phyloP scores from a whole-genome alignment of 2,888 invertebrate genomes.

The Campoplex nolae region DNA sequence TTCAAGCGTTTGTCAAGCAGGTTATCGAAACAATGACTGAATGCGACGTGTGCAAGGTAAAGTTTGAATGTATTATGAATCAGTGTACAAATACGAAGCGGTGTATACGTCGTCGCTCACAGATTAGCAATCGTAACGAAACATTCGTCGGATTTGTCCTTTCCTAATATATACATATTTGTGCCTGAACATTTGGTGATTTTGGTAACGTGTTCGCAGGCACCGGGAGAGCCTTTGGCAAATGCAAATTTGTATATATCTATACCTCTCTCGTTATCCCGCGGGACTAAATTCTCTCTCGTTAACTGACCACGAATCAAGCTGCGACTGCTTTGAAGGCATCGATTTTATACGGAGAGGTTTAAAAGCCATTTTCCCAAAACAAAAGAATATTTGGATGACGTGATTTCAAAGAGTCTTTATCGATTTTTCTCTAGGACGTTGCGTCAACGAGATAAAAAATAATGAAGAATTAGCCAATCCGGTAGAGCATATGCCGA shows the following conservation, averaged over 20 bases:
- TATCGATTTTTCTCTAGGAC: not conserved
- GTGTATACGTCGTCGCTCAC: conserved; percentile 6
- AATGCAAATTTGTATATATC: conserved; percentile 70
- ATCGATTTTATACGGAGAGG: not conserved
- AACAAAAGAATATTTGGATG: not conserved
- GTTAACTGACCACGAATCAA: not conserved
- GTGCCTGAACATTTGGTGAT: conserved; percentile 19
- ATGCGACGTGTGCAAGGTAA: not conserved
- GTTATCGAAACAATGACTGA: conserved; percentile 1
- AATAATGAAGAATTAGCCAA: not conserved
- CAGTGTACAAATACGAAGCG: not conserved
- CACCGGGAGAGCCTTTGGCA: conserved; percentile 53
- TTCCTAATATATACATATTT: not conserved
- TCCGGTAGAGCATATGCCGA: not conserved
- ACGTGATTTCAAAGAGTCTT: not conserved
- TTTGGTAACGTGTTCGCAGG: conserved; percentile 21
- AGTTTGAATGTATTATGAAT: conserved; percentile 16
- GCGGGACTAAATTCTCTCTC: conserved; percentile 22
- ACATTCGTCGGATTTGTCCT: not conserved
- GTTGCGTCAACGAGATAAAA: not conserved
- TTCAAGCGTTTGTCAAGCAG: not conserved
- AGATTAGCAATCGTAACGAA: conserved; percentile 35
- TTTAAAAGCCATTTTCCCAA: not conserved
- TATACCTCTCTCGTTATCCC: conserved; percentile 58
- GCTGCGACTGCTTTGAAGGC: not conserved